Percentiles rank a stretch among this genome's conserved stretches.
These are phyloP conservation scores for Psilanteris sp. DNA, from an alignment of 1,140 invertebrate species.

Conservation along the genomic window DNA sequence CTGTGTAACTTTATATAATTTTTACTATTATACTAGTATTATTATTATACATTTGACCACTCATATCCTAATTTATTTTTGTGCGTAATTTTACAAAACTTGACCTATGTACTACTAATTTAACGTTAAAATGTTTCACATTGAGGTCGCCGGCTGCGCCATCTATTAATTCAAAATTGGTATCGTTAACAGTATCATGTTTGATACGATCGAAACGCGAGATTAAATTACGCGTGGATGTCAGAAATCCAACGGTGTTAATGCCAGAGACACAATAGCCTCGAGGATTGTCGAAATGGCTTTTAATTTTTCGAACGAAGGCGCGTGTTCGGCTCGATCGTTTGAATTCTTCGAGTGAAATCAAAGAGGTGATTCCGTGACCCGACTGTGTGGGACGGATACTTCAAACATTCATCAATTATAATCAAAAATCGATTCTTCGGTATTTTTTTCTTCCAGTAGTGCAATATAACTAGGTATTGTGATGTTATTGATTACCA, in stretches of 20 bases:
- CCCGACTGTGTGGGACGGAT: constrained; percentile 6
- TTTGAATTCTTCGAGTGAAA: constrained; percentile 41
- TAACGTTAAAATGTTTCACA: no score
- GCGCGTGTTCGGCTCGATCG: constrained; percentile 9
- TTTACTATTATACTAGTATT: no score
- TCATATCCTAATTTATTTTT: no score
- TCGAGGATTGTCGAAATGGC: constrained; percentile 11
- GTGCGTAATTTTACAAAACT: no score
- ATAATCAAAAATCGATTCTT: constrained; percentile 53
- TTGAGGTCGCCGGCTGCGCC: no score
- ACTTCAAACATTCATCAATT: constrained; percentile 38
- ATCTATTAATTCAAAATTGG: no score
- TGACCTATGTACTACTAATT: no score
- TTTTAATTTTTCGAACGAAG: background rate
- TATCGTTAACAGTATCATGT: constrained; percentile 5
- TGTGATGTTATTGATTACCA: constrained; percentile 44
- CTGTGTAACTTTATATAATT: no score
- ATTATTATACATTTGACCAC: no score
- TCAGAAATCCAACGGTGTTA: constrained; percentile 1
- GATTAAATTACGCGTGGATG: background rate
- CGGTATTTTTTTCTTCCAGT: constrained; percentile 4
- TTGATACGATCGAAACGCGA: background rate
- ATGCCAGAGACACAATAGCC: constrained; percentile 2
- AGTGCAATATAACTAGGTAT: constrained; percentile 22
- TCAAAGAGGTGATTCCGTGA: constrained; percentile 31